phyloP scores from a whole-genome alignment of 2,113 vertebrate genomes.

The Fukomys damarensis region DNA sequence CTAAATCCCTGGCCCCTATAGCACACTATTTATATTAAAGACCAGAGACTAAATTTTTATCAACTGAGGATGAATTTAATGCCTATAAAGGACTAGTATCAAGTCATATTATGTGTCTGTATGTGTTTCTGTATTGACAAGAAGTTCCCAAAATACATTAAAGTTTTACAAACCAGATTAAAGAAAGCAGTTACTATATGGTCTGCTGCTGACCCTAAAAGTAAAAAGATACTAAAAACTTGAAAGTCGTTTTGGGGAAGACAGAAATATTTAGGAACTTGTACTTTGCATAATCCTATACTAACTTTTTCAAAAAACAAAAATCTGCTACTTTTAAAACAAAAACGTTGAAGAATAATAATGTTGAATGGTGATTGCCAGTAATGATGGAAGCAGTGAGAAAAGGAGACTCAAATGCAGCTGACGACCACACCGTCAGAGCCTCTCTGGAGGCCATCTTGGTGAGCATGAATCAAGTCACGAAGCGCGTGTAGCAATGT shows the following conservation, averaged over 20 bases:
- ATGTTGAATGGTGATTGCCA: background rate
- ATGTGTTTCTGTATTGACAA: background rate
- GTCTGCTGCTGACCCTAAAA: background rate
- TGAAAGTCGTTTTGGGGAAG: background rate
- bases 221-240: background rate
- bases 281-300: background rate
- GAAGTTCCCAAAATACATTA: background rate
- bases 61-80: background rate
- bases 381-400: background rate
- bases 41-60: background rate
- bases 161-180: background rate
- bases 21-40: background rate
- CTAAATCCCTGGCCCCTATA: background rate
- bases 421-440: fast-evolving
- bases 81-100: background rate
- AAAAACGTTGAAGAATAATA: background rate
- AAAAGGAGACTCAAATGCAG: background rate
- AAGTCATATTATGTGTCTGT: background rate
- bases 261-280: background rate
- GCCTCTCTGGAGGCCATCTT: background rate
- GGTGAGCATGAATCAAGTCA: background rate
- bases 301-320: background rate
- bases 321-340: background rate
- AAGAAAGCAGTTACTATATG: background rate
- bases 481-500: background rate